Evolutionary conservation across 2,797 vertebrate species (phyloP), one percentile per base, ranked within the genome.

Genomic region (Cuculus canorus): DNA sequence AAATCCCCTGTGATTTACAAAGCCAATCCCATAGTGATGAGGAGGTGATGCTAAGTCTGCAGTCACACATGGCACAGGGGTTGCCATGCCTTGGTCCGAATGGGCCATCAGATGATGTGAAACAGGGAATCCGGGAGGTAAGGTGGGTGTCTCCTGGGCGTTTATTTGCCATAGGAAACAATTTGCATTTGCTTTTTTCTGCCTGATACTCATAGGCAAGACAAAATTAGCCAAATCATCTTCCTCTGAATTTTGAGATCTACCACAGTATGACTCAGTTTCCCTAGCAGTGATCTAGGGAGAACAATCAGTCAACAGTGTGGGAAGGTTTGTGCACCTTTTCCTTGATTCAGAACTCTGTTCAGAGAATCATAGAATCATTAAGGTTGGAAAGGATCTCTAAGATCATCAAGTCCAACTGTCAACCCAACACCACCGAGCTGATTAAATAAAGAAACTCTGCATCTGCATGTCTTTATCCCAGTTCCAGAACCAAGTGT

Each of bases 161-260:
- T 32, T 88, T 87, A 17, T 70, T 65, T 93, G 70, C 75, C 27
- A 35, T 7, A 82, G 75, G 64, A 89, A 92, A 88, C 13, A 73
- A 63, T 32, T 16, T 35, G 5, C 22, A 30, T 90, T 88, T 92
- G 6, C 50, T 66, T 84, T 90, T 73, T 59, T n/a, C 66, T 82
- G 23, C 45, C 63, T 69, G 50, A 45, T 72, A 71, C 41, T 92
- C 54, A 32, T 25, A 82, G 45, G 25, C 63, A 86, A 50, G 78
- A 72, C 47, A 88, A 80, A 90, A 79, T 78, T n/a, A 96, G 21
- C 14, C 60, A 54, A 89, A 21, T 12, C 39, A 30, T 47, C 39
- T 86, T 73, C 35, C 66, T 50, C 41, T 66, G 88, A 84, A 39
- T 57, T 63, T 68, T 92, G 82, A 90, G 79, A 41, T 93, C 88